Conservation (phyloP, 2,797 vertebrate species). For the Allobates femoralis region DNA sequence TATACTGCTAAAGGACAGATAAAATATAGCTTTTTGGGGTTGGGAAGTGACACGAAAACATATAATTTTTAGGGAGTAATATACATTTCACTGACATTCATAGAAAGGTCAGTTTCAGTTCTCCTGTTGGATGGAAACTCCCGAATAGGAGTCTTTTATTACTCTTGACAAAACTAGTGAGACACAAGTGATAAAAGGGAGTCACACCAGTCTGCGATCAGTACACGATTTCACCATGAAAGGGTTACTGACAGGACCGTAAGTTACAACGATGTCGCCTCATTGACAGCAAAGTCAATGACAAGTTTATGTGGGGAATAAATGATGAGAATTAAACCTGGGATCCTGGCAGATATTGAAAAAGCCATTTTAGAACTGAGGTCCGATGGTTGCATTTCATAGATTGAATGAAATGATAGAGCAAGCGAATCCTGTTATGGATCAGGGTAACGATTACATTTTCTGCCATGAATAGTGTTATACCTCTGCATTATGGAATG, state of each 20-base stretch:
- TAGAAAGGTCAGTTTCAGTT: not conserved
- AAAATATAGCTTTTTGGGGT: not conserved
- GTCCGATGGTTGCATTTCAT: not conserved
- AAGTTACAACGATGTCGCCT: slow-evolving; percentile 34
- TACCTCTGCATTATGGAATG: not conserved
- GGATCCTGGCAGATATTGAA: not conserved
- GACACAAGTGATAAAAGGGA: slow-evolving; percentile 35
- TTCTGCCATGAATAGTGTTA: not conserved
- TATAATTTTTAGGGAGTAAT: not conserved
- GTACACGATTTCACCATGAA: slow-evolving; percentile 32
- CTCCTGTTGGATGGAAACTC: slow-evolving; percentile 11
- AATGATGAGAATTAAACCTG: slow-evolving; percentile 44
- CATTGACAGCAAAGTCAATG: slow-evolving; percentile 23
- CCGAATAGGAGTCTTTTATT: slow-evolving; percentile 10
- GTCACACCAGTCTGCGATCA: slow-evolving; percentile 29
- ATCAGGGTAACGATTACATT: not conserved
- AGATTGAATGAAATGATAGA: not conserved
- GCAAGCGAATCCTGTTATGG: not conserved
- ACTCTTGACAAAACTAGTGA: not conserved
- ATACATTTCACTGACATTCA: not conserved
- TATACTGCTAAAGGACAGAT: not conserved
- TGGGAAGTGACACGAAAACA: not conserved
- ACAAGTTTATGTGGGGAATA: slow-evolving; percentile 33
- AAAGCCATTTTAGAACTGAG: not conserved
- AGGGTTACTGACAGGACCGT: slow-evolving; percentile 13